Percentiles rank a stretch among this genome's conserved stretches.
Conservation (phyloP, 2,797 vertebrate species). For the Ibycter americanus region DNA sequence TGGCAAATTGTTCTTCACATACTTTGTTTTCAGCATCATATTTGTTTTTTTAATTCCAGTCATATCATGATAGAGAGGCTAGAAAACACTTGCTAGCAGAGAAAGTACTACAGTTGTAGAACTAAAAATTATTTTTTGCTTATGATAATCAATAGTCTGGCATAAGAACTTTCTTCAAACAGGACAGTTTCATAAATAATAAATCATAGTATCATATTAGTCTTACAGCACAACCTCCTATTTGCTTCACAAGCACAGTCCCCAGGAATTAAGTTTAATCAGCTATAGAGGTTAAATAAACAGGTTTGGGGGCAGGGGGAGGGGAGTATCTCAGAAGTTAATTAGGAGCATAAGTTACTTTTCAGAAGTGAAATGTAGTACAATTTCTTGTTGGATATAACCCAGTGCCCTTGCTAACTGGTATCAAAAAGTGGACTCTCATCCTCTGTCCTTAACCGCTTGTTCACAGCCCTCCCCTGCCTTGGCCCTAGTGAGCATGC, state of each 20-base stretch:
- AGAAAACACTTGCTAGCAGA: neutral
- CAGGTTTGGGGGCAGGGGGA: neutral
- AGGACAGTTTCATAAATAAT: neutral
- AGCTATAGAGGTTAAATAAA: neutral
- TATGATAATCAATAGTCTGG: neutral
- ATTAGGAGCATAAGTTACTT: neutral
- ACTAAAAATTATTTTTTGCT: neutral
- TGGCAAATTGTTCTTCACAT: neutral
- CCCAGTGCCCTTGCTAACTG: rapidly evolving
- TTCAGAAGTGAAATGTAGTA: neutral
- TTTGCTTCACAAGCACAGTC: neutral
- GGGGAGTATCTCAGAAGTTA: neutral
- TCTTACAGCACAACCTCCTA: neutral
- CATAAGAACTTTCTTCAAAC: neutral
- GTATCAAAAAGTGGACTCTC: neutral
- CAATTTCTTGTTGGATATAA: neutral
- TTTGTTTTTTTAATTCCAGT: neutral
- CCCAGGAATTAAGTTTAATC: neutral
- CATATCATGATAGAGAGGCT: rapidly evolving
- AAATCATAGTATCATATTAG: neutral
- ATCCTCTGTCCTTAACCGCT: neutral
- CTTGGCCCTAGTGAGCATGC: neutral
- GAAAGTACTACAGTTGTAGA: neutral
- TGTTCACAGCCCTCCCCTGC: neutral
- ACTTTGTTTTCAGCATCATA: neutral